Conservation (phyloP, 2,888 invertebrate species). For the Bellardia pandia region DNA sequence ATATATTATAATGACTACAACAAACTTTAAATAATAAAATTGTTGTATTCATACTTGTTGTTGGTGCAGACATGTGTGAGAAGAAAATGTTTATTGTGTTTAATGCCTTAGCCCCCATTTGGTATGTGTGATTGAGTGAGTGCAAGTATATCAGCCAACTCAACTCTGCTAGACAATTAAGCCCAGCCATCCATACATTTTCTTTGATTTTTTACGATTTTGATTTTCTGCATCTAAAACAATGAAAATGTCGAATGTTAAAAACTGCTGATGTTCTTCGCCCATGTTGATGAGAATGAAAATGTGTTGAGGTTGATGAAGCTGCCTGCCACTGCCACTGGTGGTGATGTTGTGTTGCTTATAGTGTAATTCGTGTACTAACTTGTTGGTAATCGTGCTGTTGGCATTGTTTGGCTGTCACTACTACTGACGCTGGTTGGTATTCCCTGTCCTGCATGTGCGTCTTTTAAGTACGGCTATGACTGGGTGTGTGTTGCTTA, state of each 20-base stretch:
- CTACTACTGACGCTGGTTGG: slow-evolving; percentile 25
- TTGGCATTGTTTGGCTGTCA: slow-evolving; percentile 39
- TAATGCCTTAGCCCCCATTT: slow-evolving; percentile 32
- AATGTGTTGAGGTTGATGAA: slow-evolving; percentile 17
- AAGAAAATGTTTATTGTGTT: neutral
- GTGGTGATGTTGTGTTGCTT: no score
- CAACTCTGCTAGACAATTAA: slow-evolving; percentile 38
- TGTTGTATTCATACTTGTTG: neutral
- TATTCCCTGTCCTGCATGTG: slow-evolving; percentile 32
- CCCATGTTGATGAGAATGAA: neutral
- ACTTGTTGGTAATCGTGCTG: slow-evolving; percentile 33
- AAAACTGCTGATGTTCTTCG: neutral
- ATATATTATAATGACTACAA: slow-evolving; percentile 53
- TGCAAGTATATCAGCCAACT: slow-evolving; percentile 20
- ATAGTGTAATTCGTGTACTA: neutral
- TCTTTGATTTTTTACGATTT: slow-evolving; percentile 62
- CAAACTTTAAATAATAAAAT: slow-evolving; percentile 31
- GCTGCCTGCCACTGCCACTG: slow-evolving; percentile 2
- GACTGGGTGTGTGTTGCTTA: slow-evolving; percentile 22
- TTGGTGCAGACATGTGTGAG: neutral
- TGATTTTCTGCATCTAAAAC: slow-evolving; percentile 53
- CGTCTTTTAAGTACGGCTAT: neutral
- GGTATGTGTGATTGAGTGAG: neutral
- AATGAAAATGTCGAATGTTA: slow-evolving; percentile 52
- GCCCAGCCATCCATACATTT: slow-evolving; percentile 45